Conservation (phyloP, 2,797 vertebrate genomes). For the Peromyscus aztecus region DNA sequence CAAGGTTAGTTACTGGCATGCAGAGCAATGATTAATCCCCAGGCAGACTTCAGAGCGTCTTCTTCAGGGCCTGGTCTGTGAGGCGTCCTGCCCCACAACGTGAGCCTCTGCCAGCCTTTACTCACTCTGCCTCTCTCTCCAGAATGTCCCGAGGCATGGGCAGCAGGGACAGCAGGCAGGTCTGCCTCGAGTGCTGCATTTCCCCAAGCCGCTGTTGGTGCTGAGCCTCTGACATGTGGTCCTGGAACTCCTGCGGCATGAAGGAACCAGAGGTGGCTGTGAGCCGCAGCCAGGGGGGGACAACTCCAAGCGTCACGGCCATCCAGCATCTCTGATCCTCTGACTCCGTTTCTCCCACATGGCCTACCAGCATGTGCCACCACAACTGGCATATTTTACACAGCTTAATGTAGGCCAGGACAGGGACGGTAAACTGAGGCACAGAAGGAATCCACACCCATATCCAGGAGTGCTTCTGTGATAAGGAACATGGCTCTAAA, state of each 20-base stretch:
- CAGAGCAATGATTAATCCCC: background rate
- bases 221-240: constrained; percentile 94
- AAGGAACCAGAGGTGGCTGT: background rate
- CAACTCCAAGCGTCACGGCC: background rate
- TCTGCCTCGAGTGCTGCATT: constrained; percentile 96
- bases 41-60: background rate
- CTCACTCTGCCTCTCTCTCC: constrained; percentile 91
- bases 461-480: background rate
- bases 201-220: constrained; percentile 97
- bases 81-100: background rate
- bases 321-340: background rate
- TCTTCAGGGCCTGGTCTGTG: background rate
- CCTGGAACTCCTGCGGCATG: constrained; percentile 93
- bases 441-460: background rate
- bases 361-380: background rate
- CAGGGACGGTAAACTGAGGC: constrained; percentile 31
- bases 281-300: background rate
- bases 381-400: background rate
- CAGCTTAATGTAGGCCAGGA: background rate
- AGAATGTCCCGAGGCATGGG: constrained; percentile 93
- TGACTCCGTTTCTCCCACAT: no score
- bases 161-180: constrained; percentile 95
- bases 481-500: no score
- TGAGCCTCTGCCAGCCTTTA: background rate
- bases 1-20: background rate